Percentiles rank a stretch among this genome's conserved stretches.
Conservation (phyloP, 2,888 invertebrate species). For the Junonia oenone region DNA sequence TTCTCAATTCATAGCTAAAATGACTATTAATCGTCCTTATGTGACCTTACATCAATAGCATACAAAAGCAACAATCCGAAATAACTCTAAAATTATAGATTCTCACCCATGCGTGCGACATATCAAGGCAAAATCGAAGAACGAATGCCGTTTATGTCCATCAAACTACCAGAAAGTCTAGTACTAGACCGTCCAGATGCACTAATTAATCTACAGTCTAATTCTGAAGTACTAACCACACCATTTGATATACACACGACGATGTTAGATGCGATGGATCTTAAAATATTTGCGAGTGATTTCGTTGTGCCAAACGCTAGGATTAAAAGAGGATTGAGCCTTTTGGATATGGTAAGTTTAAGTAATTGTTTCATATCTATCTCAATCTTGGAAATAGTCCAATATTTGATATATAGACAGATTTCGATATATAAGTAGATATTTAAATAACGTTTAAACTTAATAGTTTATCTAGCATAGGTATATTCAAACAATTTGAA, state of each 20-base stretch:
- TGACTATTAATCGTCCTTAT: no score
- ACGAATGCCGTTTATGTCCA: conserved; percentile 91
- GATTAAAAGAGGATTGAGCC: conserved; percentile 32
- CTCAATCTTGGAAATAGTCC: no score
- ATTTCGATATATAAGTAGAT: no score
- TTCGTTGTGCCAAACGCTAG: conserved; percentile 27
- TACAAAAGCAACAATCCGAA: neutral
- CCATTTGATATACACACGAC: conserved; percentile 93
- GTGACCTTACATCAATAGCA: neutral
- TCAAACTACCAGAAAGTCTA: conserved; percentile 86
- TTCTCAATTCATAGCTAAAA: no score
- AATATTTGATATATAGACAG: no score
- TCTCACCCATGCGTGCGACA: conserved; percentile 29
- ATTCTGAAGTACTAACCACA: conserved; percentile 84
- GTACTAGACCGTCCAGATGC: conserved; percentile 79
- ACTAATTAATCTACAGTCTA: conserved; percentile 80
- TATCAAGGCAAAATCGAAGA: conserved; percentile 89
- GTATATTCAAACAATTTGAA: no score
- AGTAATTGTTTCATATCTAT: no score
- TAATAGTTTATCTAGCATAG: no score
- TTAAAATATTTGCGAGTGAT: conserved; percentile 25
- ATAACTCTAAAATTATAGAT: conserved; percentile 25
- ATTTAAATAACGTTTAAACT: no score
- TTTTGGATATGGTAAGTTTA: conserved; percentile 32
- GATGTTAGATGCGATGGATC: conserved; percentile 32